phyloP scores from a whole-genome alignment of 2,113 vertebrate species.

The Orycteropus afer region DNA sequence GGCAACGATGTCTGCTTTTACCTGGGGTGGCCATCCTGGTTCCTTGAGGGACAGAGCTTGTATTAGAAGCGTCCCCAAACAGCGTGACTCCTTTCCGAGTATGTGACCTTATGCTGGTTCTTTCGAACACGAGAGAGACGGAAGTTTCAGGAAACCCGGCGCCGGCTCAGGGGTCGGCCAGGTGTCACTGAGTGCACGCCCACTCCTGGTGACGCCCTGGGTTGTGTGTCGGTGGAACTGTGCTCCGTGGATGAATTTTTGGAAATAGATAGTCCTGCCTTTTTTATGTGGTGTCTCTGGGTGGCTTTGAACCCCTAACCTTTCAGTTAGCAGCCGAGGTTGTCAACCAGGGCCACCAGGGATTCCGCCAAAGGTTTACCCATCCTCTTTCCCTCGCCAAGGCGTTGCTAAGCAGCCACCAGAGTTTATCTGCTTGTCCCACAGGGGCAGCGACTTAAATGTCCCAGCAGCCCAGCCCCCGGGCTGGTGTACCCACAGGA shows the following conservation, averaged over 20 bases:
- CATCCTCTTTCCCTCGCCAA: not conserved
- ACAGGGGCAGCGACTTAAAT: not conserved
- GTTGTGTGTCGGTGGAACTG: not conserved
- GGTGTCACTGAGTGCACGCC: not conserved
- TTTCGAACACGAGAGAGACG: not conserved
- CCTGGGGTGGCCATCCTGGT: not conserved
- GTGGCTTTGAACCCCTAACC: not conserved
- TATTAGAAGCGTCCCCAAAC: not conserved
- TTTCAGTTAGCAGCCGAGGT: not conserved
- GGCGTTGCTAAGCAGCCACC: not conserved
- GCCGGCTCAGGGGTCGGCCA: not conserved
- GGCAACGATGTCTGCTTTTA: accelerated
- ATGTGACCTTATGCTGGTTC: not conserved
- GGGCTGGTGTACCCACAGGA: not conserved
- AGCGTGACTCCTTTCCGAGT: not conserved
- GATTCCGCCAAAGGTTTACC: not conserved
- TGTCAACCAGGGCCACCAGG: too few species aligned
- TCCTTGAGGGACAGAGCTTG: not conserved
- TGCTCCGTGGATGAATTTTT: not conserved
- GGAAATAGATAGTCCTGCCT: not conserved
- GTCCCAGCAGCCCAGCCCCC: not conserved
- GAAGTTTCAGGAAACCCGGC: not conserved
- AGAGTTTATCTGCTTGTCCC: not conserved
- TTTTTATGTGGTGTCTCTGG: not conserved
- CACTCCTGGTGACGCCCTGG: not conserved